Evolutionary conservation across 2,113 vertebrate genomes (phyloP).

Genomic region (Salvator merianae): DNA sequence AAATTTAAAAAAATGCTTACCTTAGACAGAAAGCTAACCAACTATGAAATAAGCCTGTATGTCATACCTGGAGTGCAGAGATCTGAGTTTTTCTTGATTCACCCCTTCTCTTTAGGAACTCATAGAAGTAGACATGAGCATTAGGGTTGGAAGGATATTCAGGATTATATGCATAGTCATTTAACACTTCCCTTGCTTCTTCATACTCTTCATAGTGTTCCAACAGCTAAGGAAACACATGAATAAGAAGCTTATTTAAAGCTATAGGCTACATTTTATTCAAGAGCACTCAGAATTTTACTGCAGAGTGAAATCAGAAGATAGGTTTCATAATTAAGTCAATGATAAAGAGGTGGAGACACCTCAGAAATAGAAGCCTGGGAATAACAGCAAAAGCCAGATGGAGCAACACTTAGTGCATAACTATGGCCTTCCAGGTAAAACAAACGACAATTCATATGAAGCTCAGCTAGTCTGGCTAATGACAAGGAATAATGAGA

Average conservation of each 20-base stretch:
- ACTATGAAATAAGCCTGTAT: neutral
- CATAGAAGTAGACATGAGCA: constrained; percentile 87
- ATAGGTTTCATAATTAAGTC: neutral
- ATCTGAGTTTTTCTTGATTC: constrained; percentile 73
- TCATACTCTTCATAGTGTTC: constrained; percentile 84
- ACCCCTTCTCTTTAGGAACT: constrained; percentile 80
- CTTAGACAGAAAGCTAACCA: neutral
- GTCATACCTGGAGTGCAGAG: constrained; percentile 81
- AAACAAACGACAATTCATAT: no score
- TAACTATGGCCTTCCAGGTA: neutral
- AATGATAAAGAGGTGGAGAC: neutral
- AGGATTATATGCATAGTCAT: constrained; percentile 85
- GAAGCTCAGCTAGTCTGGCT: no score
- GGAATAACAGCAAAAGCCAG: neutral
- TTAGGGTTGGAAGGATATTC: constrained; percentile 91
- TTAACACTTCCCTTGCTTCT: constrained; percentile 78
- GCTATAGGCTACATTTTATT: neutral
- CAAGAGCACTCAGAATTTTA: neutral
- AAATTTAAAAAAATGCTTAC: no score
- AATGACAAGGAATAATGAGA: no score
- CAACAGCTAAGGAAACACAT: constrained; percentile 79
- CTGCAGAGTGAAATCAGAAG: neutral
- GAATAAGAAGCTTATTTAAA: neutral
- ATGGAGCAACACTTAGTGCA: neutral
- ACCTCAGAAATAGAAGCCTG: neutral